These are phyloP conservation scores for Drosophila austrosaltans DNA, from an alignment of 2,888 invertebrate species.

Conservation along the genomic window DNA sequence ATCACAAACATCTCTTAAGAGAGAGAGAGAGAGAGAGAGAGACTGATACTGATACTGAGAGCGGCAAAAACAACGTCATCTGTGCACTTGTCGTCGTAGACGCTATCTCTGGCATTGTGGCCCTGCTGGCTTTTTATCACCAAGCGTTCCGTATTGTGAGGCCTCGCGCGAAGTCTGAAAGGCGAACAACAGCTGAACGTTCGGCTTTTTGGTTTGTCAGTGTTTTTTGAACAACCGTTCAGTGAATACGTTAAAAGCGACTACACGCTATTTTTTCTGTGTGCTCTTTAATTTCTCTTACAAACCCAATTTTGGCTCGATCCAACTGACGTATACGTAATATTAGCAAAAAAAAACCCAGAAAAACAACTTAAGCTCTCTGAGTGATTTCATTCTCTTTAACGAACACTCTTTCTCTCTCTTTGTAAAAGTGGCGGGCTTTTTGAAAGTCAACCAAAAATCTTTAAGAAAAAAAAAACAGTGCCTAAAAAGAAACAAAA, in stretches of 20 bases:
- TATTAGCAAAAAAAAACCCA: slow-evolving; percentile 26
- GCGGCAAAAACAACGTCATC: not conserved
- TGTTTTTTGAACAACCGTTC: slow-evolving; percentile 66
- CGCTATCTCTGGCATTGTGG: slow-evolving; percentile 1
- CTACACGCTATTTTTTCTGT: slow-evolving; percentile 29
- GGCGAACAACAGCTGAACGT: slow-evolving; percentile 46
- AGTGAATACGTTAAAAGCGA: slow-evolving; percentile 41
- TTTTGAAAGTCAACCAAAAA: slow-evolving; percentile 2
- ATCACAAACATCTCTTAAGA: not conserved
- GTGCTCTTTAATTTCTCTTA: slow-evolving; percentile 35
- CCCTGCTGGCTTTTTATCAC: slow-evolving; percentile 15
- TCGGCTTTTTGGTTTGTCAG: slow-evolving; percentile 51
- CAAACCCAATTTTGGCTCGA: slow-evolving; percentile 8
- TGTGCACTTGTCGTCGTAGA: slow-evolving; percentile 1
- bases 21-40: not conserved
- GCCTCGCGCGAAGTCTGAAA: slow-evolving; percentile 14
- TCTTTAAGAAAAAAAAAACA: not conserved
- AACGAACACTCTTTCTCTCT: not conserved
- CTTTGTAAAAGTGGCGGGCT: slow-evolving; percentile 16
- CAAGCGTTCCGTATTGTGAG: not conserved
- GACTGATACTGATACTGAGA: not conserved
- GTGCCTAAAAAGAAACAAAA: not conserved
- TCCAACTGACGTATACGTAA: slow-evolving; percentile 35
- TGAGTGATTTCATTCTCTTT: not conserved
- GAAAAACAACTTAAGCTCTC: slow-evolving; percentile 2